Evolutionary conservation across 2,113 vertebrate species (phyloP).

Genomic region (Lycaon pictus): DNA sequence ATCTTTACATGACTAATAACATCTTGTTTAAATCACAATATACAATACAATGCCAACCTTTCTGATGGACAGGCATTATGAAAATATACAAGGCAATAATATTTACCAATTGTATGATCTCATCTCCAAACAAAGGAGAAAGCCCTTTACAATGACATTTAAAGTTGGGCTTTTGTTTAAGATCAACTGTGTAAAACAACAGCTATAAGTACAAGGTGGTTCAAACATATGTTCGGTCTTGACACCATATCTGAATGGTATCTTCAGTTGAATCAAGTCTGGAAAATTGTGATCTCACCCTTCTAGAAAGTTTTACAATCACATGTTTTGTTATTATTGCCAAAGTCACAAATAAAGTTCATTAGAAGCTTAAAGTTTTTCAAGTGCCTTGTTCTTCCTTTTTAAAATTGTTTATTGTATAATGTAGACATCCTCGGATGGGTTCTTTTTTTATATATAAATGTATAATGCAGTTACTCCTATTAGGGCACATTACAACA

Average conservation of each 20-base stretch:
- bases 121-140: constrained; percentile 11
- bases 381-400: neutral
- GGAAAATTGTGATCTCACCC: neutral
- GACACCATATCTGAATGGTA: neutral
- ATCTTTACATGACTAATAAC: neutral
- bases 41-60: neutral
- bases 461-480: constrained; percentile 12
- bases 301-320: neutral
- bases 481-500: neutral
- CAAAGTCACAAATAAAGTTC: constrained; percentile 56
- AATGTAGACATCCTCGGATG: constrained; percentile 3
- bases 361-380: constrained; percentile 44
- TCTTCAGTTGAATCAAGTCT: neutral
- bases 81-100: constrained; percentile 51
- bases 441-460: neutral
- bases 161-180: constrained; percentile 63
- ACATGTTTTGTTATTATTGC: neutral
- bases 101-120: constrained; percentile 20
- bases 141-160: constrained; percentile 53
- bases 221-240: neutral
- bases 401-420: constrained; percentile 11
- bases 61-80: constrained; percentile 25
- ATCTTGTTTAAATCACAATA: neutral
- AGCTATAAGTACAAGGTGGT: neutral
- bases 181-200: constrained; percentile 19